Conservation (phyloP, 1,140 invertebrate species). For the Magallana ariakensis region DNA sequence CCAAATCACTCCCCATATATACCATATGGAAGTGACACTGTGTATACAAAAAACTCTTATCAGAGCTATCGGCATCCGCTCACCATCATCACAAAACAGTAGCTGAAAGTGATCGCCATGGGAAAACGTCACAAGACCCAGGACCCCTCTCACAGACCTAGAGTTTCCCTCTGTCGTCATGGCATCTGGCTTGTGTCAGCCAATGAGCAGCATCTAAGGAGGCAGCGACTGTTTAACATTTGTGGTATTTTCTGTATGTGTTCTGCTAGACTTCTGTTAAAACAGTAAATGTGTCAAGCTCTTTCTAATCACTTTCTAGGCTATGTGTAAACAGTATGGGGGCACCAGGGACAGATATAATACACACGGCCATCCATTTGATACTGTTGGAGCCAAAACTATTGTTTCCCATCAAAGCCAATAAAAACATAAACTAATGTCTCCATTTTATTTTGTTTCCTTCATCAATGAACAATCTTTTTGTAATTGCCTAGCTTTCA, state of each 20-base stretch:
- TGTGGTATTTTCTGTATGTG: not conserved
- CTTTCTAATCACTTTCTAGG: conserved; percentile 19
- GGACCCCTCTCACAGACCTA: conserved; percentile 2
- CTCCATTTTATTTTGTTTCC: too few species aligned
- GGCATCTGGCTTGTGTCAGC: conserved; percentile 21
- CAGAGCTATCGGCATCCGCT: not conserved
- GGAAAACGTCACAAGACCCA: conserved; percentile 6
- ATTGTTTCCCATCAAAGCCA: too few species aligned
- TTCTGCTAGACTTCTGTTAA: conserved; percentile 14
- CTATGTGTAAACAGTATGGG: conserved; percentile 9
- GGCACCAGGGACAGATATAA: not conserved
- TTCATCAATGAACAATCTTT: too few species aligned
- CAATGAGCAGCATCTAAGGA: not conserved
- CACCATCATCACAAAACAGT: conserved; percentile 24
- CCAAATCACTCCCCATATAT: conserved; percentile 12
- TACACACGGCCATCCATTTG: not conserved
- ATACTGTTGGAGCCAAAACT: not conserved
- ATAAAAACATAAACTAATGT: too few species aligned
- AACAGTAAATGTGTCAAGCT: not conserved
- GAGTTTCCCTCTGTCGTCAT: conserved; percentile 17
- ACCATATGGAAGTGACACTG: conserved; percentile 16
- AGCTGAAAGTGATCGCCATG: conserved; percentile 33
- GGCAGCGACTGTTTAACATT: conserved; percentile 19
- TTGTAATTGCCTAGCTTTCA: too few species aligned
- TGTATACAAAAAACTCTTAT: conserved; percentile 26